A percentile compares a stretch with the other conserved stretches of the same genome.
These are phyloP conservation scores for Lithophane ornitopus DNA, from an alignment of 2,888 invertebrate species.

Conservation along the genomic window DNA sequence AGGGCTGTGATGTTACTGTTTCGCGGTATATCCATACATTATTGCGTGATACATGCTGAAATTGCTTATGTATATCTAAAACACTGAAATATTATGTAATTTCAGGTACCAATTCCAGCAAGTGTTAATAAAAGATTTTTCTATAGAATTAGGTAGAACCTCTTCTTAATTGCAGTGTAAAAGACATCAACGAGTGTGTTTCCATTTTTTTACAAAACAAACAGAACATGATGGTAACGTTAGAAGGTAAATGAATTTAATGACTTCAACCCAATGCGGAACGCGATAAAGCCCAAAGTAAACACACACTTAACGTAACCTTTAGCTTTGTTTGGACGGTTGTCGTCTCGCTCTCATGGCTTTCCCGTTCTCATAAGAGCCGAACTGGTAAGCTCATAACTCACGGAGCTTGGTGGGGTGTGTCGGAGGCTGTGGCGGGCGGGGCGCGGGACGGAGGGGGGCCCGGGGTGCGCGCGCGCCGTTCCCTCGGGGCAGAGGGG, in stretches of 20 bases:
- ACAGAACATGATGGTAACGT: background rate
- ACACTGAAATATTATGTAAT: no score
- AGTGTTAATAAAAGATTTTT: background rate
- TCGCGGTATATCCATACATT: background rate
- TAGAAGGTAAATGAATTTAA: conserved; percentile 19
- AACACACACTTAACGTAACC: conserved; percentile 76
- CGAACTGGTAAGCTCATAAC: conserved; percentile 83
- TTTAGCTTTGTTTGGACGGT: conserved; percentile 71
- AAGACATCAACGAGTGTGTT: conserved; percentile 54
- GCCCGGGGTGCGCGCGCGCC: conserved; percentile 79
- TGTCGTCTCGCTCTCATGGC: conserved; percentile 75
- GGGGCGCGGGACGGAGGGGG: conserved; percentile 71
- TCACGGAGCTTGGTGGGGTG: conserved; percentile 82
- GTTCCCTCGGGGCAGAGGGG: conserved; percentile 77
- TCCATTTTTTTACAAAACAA: background rate
- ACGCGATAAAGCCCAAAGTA: conserved; percentile 65
- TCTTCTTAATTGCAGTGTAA: conserved; percentile 21
- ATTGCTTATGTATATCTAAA: background rate
- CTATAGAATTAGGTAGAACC: no score
- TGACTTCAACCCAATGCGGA: conserved; percentile 44
- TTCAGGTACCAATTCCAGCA: background rate
- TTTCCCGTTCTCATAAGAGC: conserved; percentile 75
- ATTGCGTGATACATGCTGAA: background rate
- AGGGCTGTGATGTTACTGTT: conserved; percentile 27
- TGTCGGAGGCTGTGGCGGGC: conserved; percentile 83